phyloP scores from a whole-genome alignment of 2,888 invertebrate genomes.

The Phyllotreta striolata region DNA sequence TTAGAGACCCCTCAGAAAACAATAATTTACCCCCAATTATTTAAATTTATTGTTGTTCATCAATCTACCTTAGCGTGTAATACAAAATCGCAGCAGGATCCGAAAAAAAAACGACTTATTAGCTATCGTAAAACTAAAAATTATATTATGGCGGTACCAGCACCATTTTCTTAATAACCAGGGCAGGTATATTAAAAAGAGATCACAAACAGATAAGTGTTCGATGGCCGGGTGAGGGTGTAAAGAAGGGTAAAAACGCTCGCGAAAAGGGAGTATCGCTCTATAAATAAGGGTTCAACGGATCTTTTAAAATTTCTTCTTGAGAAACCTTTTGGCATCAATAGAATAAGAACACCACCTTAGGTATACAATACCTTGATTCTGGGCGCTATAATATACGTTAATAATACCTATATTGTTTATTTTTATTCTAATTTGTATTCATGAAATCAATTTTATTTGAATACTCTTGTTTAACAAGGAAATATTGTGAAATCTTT shows the following conservation, averaged over 20 bases:
- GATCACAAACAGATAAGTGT: constrained; percentile 38
- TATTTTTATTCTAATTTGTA: background rate
- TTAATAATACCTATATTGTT: background rate
- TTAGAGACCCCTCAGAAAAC: constrained; percentile 1
- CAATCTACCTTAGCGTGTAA: constrained; percentile 32
- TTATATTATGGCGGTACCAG: constrained; percentile 48
- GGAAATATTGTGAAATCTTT: constrained; percentile 7
- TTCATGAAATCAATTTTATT: background rate
- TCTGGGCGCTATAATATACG: no score
- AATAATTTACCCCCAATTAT: constrained; percentile 14
- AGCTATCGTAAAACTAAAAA: constrained; percentile 35
- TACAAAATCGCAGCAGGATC: constrained; percentile 35
- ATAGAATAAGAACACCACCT: no score
- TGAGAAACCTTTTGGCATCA: no score
- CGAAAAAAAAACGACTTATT: constrained; percentile 35
- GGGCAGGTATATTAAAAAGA: constrained; percentile 36
- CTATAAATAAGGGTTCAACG: constrained; percentile 36
- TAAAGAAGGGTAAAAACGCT: constrained; percentile 26
- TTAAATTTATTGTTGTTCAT: constrained; percentile 10
- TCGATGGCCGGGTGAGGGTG: constrained; percentile 36
- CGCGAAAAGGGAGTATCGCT: constrained; percentile 31
- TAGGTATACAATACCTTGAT: no score
- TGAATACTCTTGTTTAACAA: constrained; percentile 1
- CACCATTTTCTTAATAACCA: constrained; percentile 38
- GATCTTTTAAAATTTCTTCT: constrained; percentile 27